Conservation (phyloP, 2,797 vertebrate genomes). For the Thunnus albacares region DNA sequence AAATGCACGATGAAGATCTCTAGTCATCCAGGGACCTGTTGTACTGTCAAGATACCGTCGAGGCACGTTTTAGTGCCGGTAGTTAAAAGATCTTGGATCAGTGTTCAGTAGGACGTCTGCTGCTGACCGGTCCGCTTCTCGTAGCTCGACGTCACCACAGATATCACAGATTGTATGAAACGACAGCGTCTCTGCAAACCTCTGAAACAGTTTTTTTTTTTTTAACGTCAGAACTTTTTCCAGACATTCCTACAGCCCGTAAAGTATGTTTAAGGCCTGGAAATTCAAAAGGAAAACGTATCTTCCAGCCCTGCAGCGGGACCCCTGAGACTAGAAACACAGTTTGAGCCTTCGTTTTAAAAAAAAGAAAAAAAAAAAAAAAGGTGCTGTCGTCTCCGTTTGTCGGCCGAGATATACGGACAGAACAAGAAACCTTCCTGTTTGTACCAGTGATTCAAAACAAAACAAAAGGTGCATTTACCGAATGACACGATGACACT, state of each 20-base stretch:
- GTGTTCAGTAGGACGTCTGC: conserved; percentile 17
- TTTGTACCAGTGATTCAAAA: conserved; percentile 34
- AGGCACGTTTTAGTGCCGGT: conserved; percentile 5
- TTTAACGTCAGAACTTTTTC: not conserved
- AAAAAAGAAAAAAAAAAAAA: not conserved
- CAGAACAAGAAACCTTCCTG: not conserved
- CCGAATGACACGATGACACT: not conserved
- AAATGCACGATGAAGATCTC: conserved; percentile 26
- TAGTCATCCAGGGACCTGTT: not conserved
- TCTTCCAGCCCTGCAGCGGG: conserved; percentile 13
- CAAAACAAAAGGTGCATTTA: conserved; percentile 19
- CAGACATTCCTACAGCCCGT: not conserved
- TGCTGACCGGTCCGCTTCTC: not conserved
- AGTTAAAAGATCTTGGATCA: conserved; percentile 3
- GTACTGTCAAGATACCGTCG: not conserved
- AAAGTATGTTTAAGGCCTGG: not conserved
- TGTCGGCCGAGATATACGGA: not conserved
- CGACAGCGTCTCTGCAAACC: not conserved
- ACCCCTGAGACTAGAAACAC: conserved; percentile 46
- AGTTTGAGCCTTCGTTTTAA: conserved; percentile 11
- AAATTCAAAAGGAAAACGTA: not conserved
- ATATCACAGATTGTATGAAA: not conserved
- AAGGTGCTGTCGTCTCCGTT: not conserved
- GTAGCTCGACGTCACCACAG: not conserved
- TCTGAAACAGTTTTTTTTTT: too few species aligned